A percentile compares a stretch with the other conserved stretches of the same genome.
Conservation (phyloP, 2,113 vertebrate genomes). For the Upupa epops region DNA sequence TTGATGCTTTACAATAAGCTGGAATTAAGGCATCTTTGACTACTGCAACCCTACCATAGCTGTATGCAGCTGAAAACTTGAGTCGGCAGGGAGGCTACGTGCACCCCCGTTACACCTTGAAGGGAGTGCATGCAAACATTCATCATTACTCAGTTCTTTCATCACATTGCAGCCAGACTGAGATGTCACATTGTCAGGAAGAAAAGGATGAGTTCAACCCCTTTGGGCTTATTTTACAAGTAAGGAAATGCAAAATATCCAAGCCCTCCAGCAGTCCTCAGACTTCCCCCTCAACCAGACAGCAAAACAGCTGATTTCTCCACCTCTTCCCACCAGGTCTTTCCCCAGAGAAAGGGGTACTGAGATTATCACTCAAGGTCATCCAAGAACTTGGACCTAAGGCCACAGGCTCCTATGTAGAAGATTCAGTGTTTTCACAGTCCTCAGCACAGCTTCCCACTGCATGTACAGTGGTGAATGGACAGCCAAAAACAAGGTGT, state of each 20-base stretch:
- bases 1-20: background rate
- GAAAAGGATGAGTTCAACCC: conserved; percentile 19
- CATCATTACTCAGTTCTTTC: conserved; percentile 26
- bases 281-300: background rate
- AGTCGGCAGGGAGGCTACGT: background rate
- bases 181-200: background rate
- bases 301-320: background rate
- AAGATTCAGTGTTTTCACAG: background rate
- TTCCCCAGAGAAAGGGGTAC: background rate
- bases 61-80: background rate
- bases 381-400: background rate
- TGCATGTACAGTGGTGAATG: background rate
- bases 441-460: background rate
- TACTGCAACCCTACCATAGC: background rate
- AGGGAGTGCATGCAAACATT: background rate
- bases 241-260: background rate
- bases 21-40: background rate
- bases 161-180: background rate
- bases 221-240: background rate
- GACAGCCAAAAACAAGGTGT: background rate
- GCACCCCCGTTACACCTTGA: background rate
- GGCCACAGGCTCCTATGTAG: background rate
- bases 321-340: background rate
- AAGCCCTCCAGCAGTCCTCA: background rate
- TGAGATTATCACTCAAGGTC: background rate